Conservation (phyloP, 2,797 vertebrate genomes). For the Propithecus deckenii region DNA sequence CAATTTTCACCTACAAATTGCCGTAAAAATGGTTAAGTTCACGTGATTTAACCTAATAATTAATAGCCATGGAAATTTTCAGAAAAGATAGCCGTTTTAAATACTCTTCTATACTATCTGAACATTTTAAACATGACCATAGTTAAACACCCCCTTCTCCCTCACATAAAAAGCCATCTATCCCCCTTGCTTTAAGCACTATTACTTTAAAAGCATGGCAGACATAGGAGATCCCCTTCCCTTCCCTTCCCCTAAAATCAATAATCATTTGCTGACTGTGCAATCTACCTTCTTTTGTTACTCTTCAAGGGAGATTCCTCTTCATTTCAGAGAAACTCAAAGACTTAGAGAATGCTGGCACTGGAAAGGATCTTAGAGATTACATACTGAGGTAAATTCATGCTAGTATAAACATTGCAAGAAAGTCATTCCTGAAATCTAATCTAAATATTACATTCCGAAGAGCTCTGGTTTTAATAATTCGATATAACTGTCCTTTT, state of each 20-base stretch:
- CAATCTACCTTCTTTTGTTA: background rate
- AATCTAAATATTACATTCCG: background rate
- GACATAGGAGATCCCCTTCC: background rate
- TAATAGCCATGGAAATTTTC: background rate
- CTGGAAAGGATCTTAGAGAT: background rate
- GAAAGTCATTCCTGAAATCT: background rate
- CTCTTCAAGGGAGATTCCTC: background rate
- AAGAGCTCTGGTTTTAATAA: constrained; percentile 15
- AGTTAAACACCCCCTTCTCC: background rate
- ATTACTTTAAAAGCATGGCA: background rate
- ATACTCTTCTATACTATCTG: background rate
- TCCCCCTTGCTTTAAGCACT: background rate
- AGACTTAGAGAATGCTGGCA: background rate
- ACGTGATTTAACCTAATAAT: background rate
- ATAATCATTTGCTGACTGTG: background rate
- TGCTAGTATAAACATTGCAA: background rate
- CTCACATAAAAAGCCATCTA: background rate
- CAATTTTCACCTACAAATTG: background rate
- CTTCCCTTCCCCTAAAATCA: background rate
- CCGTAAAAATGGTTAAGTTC: background rate
- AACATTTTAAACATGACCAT: background rate
- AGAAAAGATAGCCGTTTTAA: background rate
- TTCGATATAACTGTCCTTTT: background rate
- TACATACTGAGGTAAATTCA: background rate
- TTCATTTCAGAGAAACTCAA: background rate